Evolutionary conservation across 2,888 invertebrate species (phyloP), one percentile per base, ranked within the genome.

Genomic region (Chromoteleia sp.): DNA sequence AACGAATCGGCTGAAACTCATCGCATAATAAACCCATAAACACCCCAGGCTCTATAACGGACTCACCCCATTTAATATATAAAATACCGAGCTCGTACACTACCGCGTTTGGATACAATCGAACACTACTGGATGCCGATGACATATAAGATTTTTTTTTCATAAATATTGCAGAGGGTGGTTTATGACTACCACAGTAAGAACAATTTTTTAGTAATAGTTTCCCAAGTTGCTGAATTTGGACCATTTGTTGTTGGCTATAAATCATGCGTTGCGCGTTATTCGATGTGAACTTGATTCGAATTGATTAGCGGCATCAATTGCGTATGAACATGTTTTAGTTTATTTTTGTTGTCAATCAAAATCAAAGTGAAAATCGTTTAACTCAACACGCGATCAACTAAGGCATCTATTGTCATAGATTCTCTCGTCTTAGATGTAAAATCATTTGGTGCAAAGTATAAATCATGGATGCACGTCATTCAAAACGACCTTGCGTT

Each of bases 1-100:
- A 79, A 70, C 68, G 59, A 61, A 73, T 73, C 70, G 80, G 73
- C 83, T 85, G 84, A 85, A 85, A 86, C 86, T 82, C 82, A 82
- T 87, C 87, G 91, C 87, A 91, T 91, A 91, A 91, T 91, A 91
- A 90, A 91, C 89, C 91, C 90, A 91, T 91, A 91, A 91, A 91
- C 91, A 90, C 91, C 91, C 91, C 87, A 84, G 84, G 83, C 75
- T 48, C 70, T 52, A 77, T 71, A 85, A 70, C 76, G 54, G 68
- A 76, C 83, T 68, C 71, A 74, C 83, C 82, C 78, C 63, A 79
- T 50, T 83, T 77, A 84, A 85, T 85, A 85, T 86, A 87, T 87
- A 88, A 86, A 87, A 86, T 85, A 86, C 84, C 84, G 76, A 67
- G 78, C 85, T 65, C 73, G 82, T 84, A 83, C 81, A 77, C 73